Evolutionary conservation across 2,113 vertebrate species (phyloP), one percentile per base, ranked within the genome.

Genomic region (Eubucco bourcierii): DNA sequence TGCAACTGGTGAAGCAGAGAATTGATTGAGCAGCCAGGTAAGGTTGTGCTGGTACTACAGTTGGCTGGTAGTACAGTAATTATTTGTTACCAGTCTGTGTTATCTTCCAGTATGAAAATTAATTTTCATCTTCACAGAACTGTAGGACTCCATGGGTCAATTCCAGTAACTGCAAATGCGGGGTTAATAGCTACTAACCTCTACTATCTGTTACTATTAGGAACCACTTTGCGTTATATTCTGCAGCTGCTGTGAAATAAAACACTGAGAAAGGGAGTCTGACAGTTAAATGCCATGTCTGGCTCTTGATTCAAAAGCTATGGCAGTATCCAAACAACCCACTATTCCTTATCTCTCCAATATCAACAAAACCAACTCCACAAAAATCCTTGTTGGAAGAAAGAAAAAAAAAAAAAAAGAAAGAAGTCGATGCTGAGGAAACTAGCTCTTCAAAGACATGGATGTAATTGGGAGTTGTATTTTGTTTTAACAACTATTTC

Each of bases 401-500:
- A 46, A 46, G 80, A 74, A 39, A 33, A 52, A n/a, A 33, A 39
- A 15, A 46, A 19, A n/a, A 34, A 77, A 24, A 60, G 68, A 9
- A 87, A 31, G 61, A 50, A 56, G 10, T 13, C 75, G 25, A 17
- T 59, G 47, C 58, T 76, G 67, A 85, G 67, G 53, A 80, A 90
- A 85, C 58, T 24, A 93, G 53, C n/a, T 76, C 58, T 74, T 88
- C 27, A 41, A 88, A 81, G 72, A 87, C 34, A 94, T 88, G 31
- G 72, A 70, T 56, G 76, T 58, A 96, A 93, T 67, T 84, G 77
- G 68, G 94, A 97, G 44, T 41, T 90, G 56, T 58, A 91, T 88
- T 94, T 95, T 95, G 75, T 70, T 93, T 84, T 81, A 96, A 78
- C 19, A 60, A 73, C 21, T 58, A 58, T 58, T 95, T 95, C 20